Evolutionary conservation across 2,797 vertebrate species (phyloP), one percentile per base, ranked within the genome.

Genomic region (Pangasius mekongensis): DNA sequence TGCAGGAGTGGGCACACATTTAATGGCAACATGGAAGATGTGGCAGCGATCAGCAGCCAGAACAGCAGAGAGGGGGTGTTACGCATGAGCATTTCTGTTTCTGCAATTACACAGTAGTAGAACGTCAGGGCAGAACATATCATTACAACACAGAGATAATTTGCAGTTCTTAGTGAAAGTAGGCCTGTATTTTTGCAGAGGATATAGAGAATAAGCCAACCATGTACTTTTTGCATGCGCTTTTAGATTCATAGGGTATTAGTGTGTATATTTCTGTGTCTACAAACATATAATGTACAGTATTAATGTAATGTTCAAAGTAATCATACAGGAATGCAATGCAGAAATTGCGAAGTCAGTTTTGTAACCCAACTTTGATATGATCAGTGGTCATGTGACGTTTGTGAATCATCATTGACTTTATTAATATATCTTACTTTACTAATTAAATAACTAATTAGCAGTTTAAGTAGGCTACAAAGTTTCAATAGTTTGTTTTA

Each of bases 1-100:
- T 86, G 88, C 91, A 86, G 92, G 92, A 91, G 92, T 92, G 93
- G 94, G 90, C 93, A 88, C 89, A 88, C 84, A 86, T 82, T 64
- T 87, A 87, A 86, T 86, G 64, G 67, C 86, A 87, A 69, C 86
- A 85, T 84, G 58, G 80, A 87, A 87, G 62, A 88, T 60, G 64
- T 86, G 88, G 81, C 87, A 85, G 74, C 14, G 81, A 83, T 83
- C 81, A 83, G 24, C 39, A 83, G 39, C 81, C 58, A 86, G 87
- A 83, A 85, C 87, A 69, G 58, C 60, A 33, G 86, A 86, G 52
- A 85, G 36, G 54, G 62, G 85, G 81, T 64, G 87, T 64, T 64
- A 66, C 67, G 30, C 77, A 76, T 49, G 20, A 60, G 56, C 78
- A 62, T 47, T 83, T 47, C 85, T 76, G 49, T 86, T 86, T 89